These are phyloP conservation scores for Sisyra terminalis DNA, from an alignment of 2,888 invertebrate genomes.

Conservation along the genomic window DNA sequence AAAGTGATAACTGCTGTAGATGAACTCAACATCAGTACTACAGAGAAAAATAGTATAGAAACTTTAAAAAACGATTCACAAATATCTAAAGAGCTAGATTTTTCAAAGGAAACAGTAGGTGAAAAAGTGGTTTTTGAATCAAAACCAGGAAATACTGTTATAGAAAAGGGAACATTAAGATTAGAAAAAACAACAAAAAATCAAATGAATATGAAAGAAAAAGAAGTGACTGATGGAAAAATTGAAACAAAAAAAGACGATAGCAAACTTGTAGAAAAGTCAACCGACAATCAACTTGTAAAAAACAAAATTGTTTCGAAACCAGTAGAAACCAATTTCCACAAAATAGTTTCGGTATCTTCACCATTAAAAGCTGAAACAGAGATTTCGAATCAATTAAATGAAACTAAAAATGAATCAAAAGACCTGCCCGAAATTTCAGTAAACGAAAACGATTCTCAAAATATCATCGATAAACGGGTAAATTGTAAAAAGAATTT, in stretches of 20 bases:
- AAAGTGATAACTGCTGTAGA: neutral
- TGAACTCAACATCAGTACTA: too few relatives aligned
- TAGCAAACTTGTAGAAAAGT: too few relatives aligned
- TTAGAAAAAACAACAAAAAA: slow-evolving; percentile 17
- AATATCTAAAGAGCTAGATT: neutral
- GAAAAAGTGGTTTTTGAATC: slow-evolving; percentile 7
- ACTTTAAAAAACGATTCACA: neutral
- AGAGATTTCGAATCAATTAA: too few relatives aligned
- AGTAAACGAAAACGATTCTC: too few relatives aligned
- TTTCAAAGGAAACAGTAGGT: neutral
- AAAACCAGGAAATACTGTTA: too few relatives aligned
- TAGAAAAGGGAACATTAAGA: slow-evolving; percentile 5
- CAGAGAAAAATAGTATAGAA: neutral
- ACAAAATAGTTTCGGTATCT: too few relatives aligned
- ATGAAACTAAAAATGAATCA: too few relatives aligned
- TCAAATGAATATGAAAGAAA: slow-evolving; percentile 6
- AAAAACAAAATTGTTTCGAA: slow-evolving; percentile 1
- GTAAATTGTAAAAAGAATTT: neutral
- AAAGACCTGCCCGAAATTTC: too few relatives aligned
- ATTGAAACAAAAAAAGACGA: neutral
- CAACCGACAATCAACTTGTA: neutral
- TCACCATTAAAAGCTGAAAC: too few relatives aligned
- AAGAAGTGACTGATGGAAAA: neutral
- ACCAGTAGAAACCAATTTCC: neutral
- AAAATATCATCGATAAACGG: too few relatives aligned